Base-by-base conservation (phyloP, 2,113 vertebrate genomes). In the Notechis scutatus region DNA sequence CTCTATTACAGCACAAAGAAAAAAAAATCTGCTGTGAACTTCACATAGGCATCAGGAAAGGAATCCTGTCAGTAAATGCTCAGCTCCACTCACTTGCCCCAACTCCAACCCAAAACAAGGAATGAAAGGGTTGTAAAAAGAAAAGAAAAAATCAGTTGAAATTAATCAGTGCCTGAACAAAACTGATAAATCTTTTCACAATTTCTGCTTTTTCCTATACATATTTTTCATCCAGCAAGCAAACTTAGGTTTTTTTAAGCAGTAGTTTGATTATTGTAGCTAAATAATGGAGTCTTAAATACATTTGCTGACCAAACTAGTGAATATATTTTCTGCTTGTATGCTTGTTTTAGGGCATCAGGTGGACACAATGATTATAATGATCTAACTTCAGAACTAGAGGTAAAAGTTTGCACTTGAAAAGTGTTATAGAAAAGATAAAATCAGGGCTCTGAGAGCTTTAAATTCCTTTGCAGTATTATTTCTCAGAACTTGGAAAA, bases 381-480 rank as follows among this genome's bases (percentile, higher is more conserved):
- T 42, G 91, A 52, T 18, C 91, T 47, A 18, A 47, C 85, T 45
- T 34, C 89, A 52, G 89, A 95, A 91, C 85, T 93, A 90, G 50
- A 69, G 12, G 86, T 57, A 91, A 91, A 81, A 86, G 0, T 56
- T 93, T 0, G 0, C 69, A 90, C 57, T 61, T 10, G 4, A 93
- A 59, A 45, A 34, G 34, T 85, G 89, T 57, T 91, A n/a, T 0
- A 89, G 34, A 47, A 91, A 26, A 95, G 14, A 20, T 64, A 95
- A 93, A 55, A n/a, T 50, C 42, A 64, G 87, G 0, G 42, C 92
- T 90, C 92, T 12, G 29, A 90, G 88, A 45, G 90, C 59, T 85
- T 56, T 45, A 57, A 87, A 57, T 86, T 52, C 74, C 11, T 92
- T 12, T 93, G 64, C 91, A 95, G 24, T 47, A n/a, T 47, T 94